phyloP scores from a whole-genome alignment of 2,888 invertebrate species.

The Yponomeuta sedellus region DNA sequence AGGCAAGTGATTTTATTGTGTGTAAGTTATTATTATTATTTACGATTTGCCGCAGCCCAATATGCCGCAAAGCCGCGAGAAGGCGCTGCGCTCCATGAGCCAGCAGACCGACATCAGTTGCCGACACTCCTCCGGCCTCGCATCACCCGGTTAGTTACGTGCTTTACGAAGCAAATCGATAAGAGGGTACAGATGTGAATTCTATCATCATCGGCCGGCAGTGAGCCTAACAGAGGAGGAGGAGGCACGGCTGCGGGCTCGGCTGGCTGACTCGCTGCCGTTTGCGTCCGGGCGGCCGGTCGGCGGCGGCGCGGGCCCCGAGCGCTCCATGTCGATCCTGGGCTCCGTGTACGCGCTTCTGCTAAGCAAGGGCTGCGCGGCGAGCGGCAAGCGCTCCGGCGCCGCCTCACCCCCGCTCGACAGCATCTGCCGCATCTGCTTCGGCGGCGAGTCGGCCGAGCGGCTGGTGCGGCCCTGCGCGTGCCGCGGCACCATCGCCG shows the following conservation, averaged over 20 bases:
- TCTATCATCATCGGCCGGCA: slow-evolving; percentile 14
- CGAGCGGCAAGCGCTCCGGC: no score
- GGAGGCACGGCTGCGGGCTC: slow-evolving; percentile 32
- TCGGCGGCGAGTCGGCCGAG: slow-evolving; percentile 66
- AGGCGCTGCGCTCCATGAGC: slow-evolving; percentile 47
- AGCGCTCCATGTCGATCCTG: slow-evolving; percentile 50
- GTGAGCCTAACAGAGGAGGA: slow-evolving; percentile 11
- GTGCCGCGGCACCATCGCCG: slow-evolving; percentile 67
- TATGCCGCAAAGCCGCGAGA: slow-evolving; percentile 30
- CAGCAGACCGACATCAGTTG: slow-evolving; percentile 67
- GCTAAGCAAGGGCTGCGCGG: slow-evolving; percentile 50
- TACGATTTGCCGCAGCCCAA: no score
- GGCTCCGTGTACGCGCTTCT: slow-evolving; percentile 65
- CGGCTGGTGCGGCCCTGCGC: slow-evolving; percentile 66
- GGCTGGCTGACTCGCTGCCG: slow-evolving; percentile 48
- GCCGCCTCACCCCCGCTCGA: slow-evolving; percentile 29
- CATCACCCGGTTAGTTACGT: slow-evolving; percentile 40
- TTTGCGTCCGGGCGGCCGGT: slow-evolving; percentile 45
- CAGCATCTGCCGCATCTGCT: slow-evolving; percentile 69
- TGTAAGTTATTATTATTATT: no score
- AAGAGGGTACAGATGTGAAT: neutral
- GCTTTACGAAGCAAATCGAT: no score
- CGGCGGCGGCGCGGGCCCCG: slow-evolving; percentile 33
- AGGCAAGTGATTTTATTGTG: no score
- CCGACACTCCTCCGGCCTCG: slow-evolving; percentile 41